Evolutionary conservation across 2,888 invertebrate genomes (phyloP).

Genomic region (Cerastis leucographa): DNA sequence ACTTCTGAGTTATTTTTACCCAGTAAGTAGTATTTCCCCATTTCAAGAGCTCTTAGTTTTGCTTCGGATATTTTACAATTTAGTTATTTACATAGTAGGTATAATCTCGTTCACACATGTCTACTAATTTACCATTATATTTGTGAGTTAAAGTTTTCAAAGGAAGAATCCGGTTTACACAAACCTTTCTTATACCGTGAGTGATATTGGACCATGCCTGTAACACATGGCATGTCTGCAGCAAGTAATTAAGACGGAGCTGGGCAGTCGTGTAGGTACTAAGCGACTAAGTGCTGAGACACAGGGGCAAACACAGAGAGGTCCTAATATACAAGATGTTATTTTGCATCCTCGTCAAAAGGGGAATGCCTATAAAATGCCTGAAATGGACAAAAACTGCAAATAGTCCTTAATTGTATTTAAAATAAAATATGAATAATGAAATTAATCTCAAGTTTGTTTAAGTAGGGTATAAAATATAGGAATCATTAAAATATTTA

Average conservation of each 20-base stretch:
- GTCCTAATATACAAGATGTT: background rate
- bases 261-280: conserved; percentile 7
- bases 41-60: background rate
- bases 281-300: conserved; percentile 23
- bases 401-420: no score
- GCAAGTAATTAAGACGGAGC: conserved; percentile 32
- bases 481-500: no score
- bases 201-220: background rate
- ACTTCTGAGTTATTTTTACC: background rate
- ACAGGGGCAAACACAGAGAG: background rate
- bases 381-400: no score
- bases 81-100: background rate
- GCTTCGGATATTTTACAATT: background rate
- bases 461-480: no score
- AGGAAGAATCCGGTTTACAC: no score
- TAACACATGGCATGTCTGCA: conserved; percentile 23
- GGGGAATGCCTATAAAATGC: no score
- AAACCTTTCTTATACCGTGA: background rate
- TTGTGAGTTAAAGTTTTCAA: background rate
- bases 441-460: no score
- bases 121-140: background rate
- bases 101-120: background rate
- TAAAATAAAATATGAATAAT: no score
- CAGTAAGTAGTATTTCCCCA: background rate
- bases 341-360: no score